Base-by-base conservation (phyloP, 2,113 vertebrate genomes). In the Lagenorhynchus albirostris region DNA sequence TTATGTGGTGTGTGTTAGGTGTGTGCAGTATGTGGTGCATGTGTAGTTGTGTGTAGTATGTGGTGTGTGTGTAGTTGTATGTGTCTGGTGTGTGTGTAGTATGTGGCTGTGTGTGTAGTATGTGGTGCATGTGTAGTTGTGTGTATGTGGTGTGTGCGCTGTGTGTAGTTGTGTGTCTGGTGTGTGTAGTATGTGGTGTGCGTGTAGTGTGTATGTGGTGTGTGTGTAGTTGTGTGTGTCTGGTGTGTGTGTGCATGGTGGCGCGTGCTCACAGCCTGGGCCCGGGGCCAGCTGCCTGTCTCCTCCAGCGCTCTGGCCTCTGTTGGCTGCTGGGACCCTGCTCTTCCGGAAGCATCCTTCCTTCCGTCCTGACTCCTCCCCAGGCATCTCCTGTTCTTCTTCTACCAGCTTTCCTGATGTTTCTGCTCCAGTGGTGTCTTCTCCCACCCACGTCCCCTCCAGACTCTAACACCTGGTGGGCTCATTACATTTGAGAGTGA, bases 21-120 rank as follows among this genome's bases (percentile, higher is more conserved):
- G 14, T 67, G 8, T 5, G 23, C 23, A 3, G 55, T 33, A 6
- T 25, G 18, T 8, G 11, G 73, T 38, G 38, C 38, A 5, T 5
- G 50, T 23, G 33, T 0, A 1, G 6, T 9, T 70, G 67, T 70
- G 20, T 21, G 36, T 2, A 0, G 5, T 38, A 36, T 38, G 20
- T 11, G 20, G 67, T 38, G 18, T 23, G 20, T 36, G 1, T 33
- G 17, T 20, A 55, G 53, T 55, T 68, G 68, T 23, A 10, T 6
- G 4, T 36, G 0, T 9, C 0, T 68, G 33, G 17, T n/a, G 14
- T n/a, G 31, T 0, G 8, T 26, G 31, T 3, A 3, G 1, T 25
- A 2, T 65, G 29, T 31, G 13, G 44, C 41, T 26, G 0, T 41
- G 74, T 50, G 36, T 36, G 31, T n/a, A 8, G 33, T 33, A 6